These are phyloP conservation scores for Chaetophractus vellerosus DNA, from an alignment of 2,797 vertebrate species.

Conservation along the genomic window DNA sequence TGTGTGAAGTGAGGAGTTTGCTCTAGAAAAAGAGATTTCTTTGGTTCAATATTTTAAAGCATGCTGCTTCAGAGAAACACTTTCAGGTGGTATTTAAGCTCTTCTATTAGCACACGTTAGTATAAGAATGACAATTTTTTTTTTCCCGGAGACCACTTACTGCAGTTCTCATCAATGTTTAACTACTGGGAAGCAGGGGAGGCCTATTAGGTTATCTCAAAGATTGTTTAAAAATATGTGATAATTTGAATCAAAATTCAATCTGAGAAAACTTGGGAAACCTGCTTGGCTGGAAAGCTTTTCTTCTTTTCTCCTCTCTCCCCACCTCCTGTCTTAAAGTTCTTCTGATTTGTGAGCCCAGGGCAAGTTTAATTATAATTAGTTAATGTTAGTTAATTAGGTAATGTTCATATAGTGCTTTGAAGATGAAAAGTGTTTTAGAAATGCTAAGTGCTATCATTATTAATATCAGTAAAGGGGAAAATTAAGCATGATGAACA, in stretches of 20 bases:
- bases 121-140: constrained; percentile 67
- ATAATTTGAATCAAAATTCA: constrained; percentile 78
- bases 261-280: constrained; percentile 70
- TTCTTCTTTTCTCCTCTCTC: background rate
- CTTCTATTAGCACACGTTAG: constrained; percentile 56
- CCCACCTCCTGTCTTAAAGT: constrained; percentile 67
- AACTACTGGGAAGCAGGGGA: constrained; percentile 69
- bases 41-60: constrained; percentile 69
- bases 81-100: constrained; percentile 80
- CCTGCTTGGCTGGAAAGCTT: constrained; percentile 69
- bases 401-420: constrained; percentile 86
- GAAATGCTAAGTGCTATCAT: constrained; percentile 86
- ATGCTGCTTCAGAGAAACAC: constrained; percentile 72
- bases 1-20: constrained; percentile 45
- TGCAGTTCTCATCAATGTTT: constrained; percentile 80
- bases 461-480: constrained; percentile 83
- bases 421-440: constrained; percentile 88
- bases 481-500: constrained; percentile 72
- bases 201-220: constrained; percentile 80
- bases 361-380: constrained; percentile 87
- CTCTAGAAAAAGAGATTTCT: constrained; percentile 77
- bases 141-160: constrained; percentile 65
- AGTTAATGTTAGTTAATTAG: constrained; percentile 88
- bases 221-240: constrained; percentile 78
- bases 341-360: constrained; percentile 84